Conservation (phyloP, 2,888 invertebrate species). For the Meghimatium bilineatum region DNA sequence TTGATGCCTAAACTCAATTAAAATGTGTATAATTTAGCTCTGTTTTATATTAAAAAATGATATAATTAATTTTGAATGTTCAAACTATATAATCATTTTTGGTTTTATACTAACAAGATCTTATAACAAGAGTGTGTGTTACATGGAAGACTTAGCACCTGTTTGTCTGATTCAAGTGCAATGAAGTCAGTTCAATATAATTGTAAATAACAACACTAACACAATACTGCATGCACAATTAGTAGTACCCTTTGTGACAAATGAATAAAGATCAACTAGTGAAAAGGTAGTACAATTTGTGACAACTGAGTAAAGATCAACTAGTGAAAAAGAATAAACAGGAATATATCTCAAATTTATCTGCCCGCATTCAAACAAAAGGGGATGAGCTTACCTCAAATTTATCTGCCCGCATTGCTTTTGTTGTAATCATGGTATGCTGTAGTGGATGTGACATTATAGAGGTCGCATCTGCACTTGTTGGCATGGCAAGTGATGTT, state of each 20-base stretch:
- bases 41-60: not conserved
- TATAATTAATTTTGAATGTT: not conserved
- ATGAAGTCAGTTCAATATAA: too few relatives aligned
- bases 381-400: conserved; percentile 50
- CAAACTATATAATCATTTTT: not conserved
- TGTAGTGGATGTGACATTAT: conserved; percentile 38
- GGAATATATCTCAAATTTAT: conserved; percentile 45
- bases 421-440: conserved; percentile 41
- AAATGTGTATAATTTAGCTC: too few relatives aligned
- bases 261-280: not conserved
- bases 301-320: not conserved
- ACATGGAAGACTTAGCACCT: too few relatives aligned
- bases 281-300: not conserved
- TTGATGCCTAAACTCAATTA: too few relatives aligned
- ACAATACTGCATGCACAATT: too few relatives aligned
- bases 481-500: conserved; percentile 41
- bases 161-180: too few relatives aligned
- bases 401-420: conserved; percentile 45
- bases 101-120: conserved; percentile 1
- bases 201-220: too few relatives aligned
- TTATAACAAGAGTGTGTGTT: too few relatives aligned
- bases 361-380: conserved; percentile 39
- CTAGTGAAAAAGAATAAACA: not conserved
- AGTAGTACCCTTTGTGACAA: not conserved
- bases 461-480: conserved; percentile 27